phyloP scores from a whole-genome alignment of 2,888 invertebrate species.

The Dicranocentrus wangi region DNA sequence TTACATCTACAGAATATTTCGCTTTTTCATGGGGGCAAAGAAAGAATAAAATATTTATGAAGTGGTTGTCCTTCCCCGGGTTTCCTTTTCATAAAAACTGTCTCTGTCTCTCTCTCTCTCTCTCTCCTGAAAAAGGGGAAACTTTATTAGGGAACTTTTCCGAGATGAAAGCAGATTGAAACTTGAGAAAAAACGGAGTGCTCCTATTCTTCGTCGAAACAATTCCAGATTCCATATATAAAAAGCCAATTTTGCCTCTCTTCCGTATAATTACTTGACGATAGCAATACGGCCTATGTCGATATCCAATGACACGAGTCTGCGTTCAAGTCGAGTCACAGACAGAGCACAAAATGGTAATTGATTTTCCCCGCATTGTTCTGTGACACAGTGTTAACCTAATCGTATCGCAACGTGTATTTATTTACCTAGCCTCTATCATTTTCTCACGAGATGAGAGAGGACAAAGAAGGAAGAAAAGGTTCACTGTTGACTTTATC shows the following conservation, averaged over 20 bases:
- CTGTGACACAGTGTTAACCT: conserved; percentile 17
- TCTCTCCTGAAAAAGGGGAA: background rate
- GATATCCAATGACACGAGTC: background rate
- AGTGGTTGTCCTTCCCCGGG: background rate
- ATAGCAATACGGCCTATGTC: no score
- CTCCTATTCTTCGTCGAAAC: background rate
- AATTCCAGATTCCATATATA: background rate
- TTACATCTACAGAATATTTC: background rate
- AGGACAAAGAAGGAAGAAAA: conserved; percentile 9
- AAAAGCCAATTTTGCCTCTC: background rate
- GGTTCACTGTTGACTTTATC: conserved; percentile 38
- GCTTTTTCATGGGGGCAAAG: background rate
- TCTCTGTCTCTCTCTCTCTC: background rate
- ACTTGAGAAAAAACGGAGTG: background rate
- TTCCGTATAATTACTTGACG: no score
- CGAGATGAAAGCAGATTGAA: background rate
- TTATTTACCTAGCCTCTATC: conserved; percentile 27
- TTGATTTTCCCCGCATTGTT: conserved; percentile 27
- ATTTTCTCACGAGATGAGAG: conserved; percentile 40
- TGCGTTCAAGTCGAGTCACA: background rate
- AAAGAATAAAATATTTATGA: conserved; percentile 7
- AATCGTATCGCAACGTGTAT: conserved; percentile 26
- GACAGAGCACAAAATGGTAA: no score
- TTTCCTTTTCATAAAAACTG: no score
- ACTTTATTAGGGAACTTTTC: background rate